Evolutionary conservation across 2,888 invertebrate genomes (phyloP), one percentile per base, ranked within the genome.

Genomic region (Anoplius nigerrimus): DNA sequence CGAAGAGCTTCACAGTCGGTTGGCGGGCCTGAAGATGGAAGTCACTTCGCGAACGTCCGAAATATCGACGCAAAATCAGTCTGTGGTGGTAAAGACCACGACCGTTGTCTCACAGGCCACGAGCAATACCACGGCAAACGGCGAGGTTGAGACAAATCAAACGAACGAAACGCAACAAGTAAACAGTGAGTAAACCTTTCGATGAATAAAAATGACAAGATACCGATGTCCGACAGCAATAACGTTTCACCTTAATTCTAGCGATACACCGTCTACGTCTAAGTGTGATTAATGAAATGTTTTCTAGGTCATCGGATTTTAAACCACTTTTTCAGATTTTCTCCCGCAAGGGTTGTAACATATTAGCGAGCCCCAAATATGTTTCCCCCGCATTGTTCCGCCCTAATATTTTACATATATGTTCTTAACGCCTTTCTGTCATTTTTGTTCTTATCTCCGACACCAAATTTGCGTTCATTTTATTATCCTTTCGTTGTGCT

Each of bases 11-110:
- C 86, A 89, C 64, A 87, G 79, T 69, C 82, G 88, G 64, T 78
- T 89, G 58, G 88, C 88, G 43, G 88, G 88, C 22, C 79, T 89
- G 13, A 89, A 88, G 69, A 88, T 88, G 88, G 88, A 89, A 76
- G 88, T 88, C 16, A 88, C 88, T 6, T 88, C 88, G 0, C 81
- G 88, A 67, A 88, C 88, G 16, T 88, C 88, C 6, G 88, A 88
- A 69, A 85, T 87, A 65, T 86, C 88, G 6, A 86, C 88, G 6
- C 52, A 52, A 52, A 21, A 52, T 21, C 52, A 22, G 21, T 58
- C 48, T 18, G n/a, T 48, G 16, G 60, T 60, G 15, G 62, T 62
- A 18, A 86, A 85, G 75, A 87, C 88, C 11, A 88, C 88, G 16
- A 88, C 88, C 20, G 86, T 88, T 13, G 86, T 88, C 67, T 86